phyloP scores from a whole-genome alignment of 2,888 invertebrate genomes.

The Dioctria linearis region DNA sequence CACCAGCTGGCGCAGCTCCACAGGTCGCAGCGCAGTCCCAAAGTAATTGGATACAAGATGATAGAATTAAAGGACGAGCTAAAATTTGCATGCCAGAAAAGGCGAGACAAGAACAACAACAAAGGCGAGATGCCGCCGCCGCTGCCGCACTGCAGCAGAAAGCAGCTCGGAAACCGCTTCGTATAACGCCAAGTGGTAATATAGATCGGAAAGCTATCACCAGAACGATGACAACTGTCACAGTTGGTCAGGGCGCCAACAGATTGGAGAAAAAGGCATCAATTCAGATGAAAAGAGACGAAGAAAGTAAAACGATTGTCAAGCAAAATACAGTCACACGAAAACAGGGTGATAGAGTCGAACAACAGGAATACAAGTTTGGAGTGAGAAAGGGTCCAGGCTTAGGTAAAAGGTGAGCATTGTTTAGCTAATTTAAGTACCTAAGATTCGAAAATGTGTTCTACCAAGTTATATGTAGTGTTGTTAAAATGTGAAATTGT shows the following conservation, averaged over 20 bases:
- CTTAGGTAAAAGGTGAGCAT: background rate
- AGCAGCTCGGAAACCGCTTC: background rate
- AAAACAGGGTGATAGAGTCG: background rate
- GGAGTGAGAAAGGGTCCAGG: background rate
- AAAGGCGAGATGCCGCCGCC: background rate
- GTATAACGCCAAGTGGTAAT: background rate
- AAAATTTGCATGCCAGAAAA: constrained; percentile 13
- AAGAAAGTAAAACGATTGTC: background rate
- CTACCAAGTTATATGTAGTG: background rate
- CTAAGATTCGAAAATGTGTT: no score
- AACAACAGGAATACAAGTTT: background rate
- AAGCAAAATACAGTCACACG: constrained; percentile 1
- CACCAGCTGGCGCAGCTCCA: background rate
- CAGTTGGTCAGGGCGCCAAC: background rate
- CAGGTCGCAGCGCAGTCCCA: background rate
- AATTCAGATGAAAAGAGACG: background rate
- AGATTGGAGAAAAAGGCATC: background rate
- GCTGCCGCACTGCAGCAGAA: background rate
- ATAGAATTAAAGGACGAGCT: background rate
- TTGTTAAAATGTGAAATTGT: background rate
- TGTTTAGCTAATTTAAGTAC: no score
- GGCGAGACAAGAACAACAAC: background rate
- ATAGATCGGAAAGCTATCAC: background rate
- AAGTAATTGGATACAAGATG: background rate
- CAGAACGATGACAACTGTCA: background rate